A percentile compares a stretch with the other conserved stretches of the same genome.
Conservation (phyloP, 2,888 invertebrate genomes). For the Aethes cnicana region DNA sequence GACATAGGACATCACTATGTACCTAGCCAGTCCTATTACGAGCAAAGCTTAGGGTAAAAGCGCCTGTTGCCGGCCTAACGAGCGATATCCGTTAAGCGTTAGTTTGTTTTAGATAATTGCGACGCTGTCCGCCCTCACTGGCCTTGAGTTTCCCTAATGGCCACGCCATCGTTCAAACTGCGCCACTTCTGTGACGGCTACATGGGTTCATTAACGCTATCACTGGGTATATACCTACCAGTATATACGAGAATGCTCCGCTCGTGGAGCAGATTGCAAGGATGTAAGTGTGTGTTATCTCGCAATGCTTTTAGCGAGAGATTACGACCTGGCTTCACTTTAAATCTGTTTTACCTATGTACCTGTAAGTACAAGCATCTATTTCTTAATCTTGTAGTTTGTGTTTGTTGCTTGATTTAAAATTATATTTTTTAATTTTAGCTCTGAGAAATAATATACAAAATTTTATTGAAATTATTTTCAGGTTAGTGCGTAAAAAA, state of each 20-base stretch:
- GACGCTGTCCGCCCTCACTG: conserved; percentile 64
- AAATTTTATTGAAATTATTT: too few relatives aligned
- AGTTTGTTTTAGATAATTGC: conserved; percentile 67
- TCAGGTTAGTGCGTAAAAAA: too few relatives aligned
- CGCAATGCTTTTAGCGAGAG: conserved; percentile 70
- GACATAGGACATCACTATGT: conserved; percentile 21
- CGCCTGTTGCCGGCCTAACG: conserved; percentile 27
- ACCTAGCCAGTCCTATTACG: conserved; percentile 24
- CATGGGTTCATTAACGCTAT: conserved; percentile 79
- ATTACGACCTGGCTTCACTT: conserved; percentile 51
- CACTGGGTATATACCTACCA: conserved; percentile 43
- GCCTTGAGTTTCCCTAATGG: conserved; percentile 68
- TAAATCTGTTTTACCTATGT: conserved; percentile 16
- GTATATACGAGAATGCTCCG: conserved; percentile 20
- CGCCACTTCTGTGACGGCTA: conserved; percentile 70
- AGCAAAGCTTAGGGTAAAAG: conserved; percentile 26
- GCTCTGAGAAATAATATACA: too few relatives aligned
- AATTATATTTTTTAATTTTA: too few relatives aligned
- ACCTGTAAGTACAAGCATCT: background rate
- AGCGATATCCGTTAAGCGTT: conserved; percentile 35
- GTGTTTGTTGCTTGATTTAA: too few relatives aligned
- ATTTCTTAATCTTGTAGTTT: too few relatives aligned
- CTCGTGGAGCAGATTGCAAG: conserved; percentile 53
- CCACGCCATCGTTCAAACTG: conserved; percentile 63
- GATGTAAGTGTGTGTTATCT: conserved; percentile 65